A percentile compares a stretch with the other conserved stretches of the same genome.
Conservation (phyloP, 2,888 invertebrate species). For the Drosophila villosipedis region DNA sequence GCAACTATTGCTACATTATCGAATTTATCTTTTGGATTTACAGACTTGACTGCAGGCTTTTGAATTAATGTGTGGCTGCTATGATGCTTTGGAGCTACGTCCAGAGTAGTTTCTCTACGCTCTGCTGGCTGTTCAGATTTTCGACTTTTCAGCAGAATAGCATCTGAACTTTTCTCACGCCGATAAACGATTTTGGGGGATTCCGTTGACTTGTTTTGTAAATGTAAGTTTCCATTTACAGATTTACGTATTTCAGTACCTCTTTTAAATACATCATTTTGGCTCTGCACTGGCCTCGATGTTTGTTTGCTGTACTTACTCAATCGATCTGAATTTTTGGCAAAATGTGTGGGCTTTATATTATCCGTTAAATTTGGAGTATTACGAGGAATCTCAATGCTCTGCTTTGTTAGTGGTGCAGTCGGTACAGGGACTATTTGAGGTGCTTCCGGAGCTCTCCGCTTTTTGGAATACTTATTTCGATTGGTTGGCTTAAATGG, state of each 20-base stretch:
- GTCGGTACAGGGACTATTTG: constrained; percentile 58
- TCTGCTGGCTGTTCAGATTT: constrained; percentile 28
- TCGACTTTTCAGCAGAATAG: constrained; percentile 55
- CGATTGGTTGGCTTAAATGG: constrained; percentile 80
- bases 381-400: constrained; percentile 16
- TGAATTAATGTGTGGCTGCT: constrained; percentile 1
- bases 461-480: constrained; percentile 87
- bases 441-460: constrained; percentile 89
- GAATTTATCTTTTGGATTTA: constrained; percentile 12
- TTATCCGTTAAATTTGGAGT: constrained; percentile 63
- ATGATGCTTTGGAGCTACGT: not conserved
- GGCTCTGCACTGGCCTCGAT: constrained; percentile 10
- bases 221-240: constrained; percentile 25
- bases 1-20: constrained; percentile 22
- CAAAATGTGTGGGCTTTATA: constrained; percentile 88
- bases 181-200: constrained; percentile 36
- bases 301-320: constrained; percentile 85
- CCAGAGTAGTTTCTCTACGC: not conserved
- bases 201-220: constrained; percentile 9
- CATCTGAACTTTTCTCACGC: constrained; percentile 76
- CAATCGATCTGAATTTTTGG: constrained; percentile 83
- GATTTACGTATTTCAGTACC: constrained; percentile 41
- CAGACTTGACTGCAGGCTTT: constrained; percentile 1
- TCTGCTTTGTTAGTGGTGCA: constrained; percentile 2
- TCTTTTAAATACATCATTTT: constrained; percentile 27